A percentile compares a stretch with the other conserved stretches of the same genome.
Evolutionary conservation across 2,797 vertebrate species (phyloP).

Genomic region (Gymnothorax javanicus): DNA sequence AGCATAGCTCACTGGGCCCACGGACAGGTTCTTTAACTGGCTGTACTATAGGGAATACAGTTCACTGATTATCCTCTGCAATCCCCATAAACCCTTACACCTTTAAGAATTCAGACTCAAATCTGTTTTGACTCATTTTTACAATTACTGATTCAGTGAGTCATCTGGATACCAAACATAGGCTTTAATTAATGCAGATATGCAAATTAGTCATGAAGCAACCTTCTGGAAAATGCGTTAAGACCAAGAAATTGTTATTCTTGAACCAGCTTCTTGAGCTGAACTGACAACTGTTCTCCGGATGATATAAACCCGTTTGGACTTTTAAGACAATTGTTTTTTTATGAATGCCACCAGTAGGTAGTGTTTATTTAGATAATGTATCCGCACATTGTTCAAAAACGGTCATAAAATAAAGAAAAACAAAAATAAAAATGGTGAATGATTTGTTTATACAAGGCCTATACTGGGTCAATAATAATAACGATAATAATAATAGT

Average conservation of each 20-base stretch:
- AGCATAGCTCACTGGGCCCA: constrained; percentile 83
- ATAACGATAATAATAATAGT: background rate
- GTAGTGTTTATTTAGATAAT: background rate
- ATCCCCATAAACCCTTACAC: background rate
- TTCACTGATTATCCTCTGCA: background rate
- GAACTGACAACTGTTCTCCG: background rate
- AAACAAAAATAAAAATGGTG: too few relatives aligned
- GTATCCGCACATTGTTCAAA: background rate
- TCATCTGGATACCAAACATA: too few relatives aligned
- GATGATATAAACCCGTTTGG: background rate
- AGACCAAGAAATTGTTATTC: background rate
- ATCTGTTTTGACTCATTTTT: background rate
- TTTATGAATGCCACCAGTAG: background rate
- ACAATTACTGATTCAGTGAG: background rate
- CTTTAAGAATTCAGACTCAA: background rate
- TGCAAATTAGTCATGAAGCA: too few relatives aligned
- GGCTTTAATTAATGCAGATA: too few relatives aligned
- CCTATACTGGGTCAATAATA: background rate
- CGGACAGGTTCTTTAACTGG: constrained; percentile 78
- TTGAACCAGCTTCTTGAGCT: background rate
- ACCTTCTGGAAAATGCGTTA: too few relatives aligned
- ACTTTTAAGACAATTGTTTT: background rate
- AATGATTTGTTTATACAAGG: background rate
- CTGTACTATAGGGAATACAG: constrained; percentile 63
- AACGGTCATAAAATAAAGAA: background rate